Evolutionary conservation across 2,888 invertebrate genomes (phyloP).

Genomic region (Belgica antarctica): DNA sequence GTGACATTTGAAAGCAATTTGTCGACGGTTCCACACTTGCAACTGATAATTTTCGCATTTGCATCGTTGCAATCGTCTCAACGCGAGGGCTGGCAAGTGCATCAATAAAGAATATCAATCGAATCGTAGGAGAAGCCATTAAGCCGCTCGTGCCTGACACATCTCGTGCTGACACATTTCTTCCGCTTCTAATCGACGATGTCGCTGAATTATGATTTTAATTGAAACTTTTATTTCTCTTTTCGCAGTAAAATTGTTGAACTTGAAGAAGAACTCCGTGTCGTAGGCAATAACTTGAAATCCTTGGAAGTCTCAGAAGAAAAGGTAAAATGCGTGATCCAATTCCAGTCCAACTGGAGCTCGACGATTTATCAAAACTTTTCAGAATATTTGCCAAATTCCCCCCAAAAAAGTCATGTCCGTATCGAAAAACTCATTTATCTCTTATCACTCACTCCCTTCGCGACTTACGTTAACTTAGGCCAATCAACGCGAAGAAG

Average conservation of each 20-base stretch:
- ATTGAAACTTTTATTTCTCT: conserved; percentile 48
- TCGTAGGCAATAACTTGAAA: conserved; percentile 99
- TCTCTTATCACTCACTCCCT: not conserved
- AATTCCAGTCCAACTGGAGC: too few species aligned
- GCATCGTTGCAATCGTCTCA: not conserved
- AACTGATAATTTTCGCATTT: conserved; percentile 2
- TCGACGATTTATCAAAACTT: conserved; percentile 5
- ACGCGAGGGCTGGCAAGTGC: not conserved
- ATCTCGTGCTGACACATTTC: too few species aligned
- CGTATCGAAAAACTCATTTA: conserved; percentile 17
- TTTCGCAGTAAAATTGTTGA: conserved; percentile 96
- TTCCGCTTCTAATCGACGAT: too few species aligned
- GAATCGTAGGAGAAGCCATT: not conserved
- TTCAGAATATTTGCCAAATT: conserved; percentile 29
- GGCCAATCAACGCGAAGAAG: conserved; percentile 99
- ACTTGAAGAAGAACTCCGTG: conserved; percentile 99
- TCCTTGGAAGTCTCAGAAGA: conserved; percentile 99
- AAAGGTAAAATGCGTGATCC: conserved; percentile 70
- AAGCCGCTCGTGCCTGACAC: too few species aligned
- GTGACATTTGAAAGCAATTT: too few species aligned
- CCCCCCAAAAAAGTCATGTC: too few species aligned
- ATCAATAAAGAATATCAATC: not conserved
- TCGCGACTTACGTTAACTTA: conserved; percentile 52
- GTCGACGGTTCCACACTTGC: not conserved
- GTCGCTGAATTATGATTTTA: not conserved